Evolutionary conservation across 1,140 invertebrate genomes (phyloP), one percentile per base, ranked within the genome.

Genomic region (Diorhabda sublineata): DNA sequence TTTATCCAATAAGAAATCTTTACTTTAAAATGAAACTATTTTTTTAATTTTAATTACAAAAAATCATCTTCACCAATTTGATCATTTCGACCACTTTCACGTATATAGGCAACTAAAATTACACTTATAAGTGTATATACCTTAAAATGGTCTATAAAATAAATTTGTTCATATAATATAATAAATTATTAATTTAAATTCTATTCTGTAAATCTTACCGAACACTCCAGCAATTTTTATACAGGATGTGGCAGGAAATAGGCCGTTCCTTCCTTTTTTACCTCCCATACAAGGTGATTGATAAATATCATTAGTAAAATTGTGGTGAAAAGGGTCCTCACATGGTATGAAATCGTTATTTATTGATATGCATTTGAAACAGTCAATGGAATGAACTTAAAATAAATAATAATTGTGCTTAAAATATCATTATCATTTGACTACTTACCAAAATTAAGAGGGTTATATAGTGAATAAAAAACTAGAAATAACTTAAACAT

Each of bases 271-370:
- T 4, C 91, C 90, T 83, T 97, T 98, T 67, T 95, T 85, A 0
- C 95, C 95, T 0, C 95, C 94, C 88, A 94, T 91, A 80, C 97
- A 99, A 4, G 95, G 94, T 6, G 92, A 90, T 81, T 97, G 92
- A 59, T 95, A 85, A 78, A 96, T 91, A 69, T 88, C 87, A 41
- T 88, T 81, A 2, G 92, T 94, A 72, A 90, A 93, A 81, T 96
- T 96, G 79, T 96, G 95, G 83, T 98, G 96, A 83, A 98, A 99
- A 0, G 95, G 94, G 83, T 98, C 97, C 79, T 98, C 96, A 81
- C 96, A 98, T 3, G 90, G 88, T 69, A 87, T 87, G 79, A 96
- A 96, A 75, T 88, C 84, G 6, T 92, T 91, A 80, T 95, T 94
- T 79, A 95, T 87, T 2, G 96, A 98, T 9, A 95, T 92, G 79